Evolutionary conservation across 2,888 invertebrate genomes (phyloP), one percentile per base, ranked within the genome.

Genomic region (Aleiodes testaceus): DNA sequence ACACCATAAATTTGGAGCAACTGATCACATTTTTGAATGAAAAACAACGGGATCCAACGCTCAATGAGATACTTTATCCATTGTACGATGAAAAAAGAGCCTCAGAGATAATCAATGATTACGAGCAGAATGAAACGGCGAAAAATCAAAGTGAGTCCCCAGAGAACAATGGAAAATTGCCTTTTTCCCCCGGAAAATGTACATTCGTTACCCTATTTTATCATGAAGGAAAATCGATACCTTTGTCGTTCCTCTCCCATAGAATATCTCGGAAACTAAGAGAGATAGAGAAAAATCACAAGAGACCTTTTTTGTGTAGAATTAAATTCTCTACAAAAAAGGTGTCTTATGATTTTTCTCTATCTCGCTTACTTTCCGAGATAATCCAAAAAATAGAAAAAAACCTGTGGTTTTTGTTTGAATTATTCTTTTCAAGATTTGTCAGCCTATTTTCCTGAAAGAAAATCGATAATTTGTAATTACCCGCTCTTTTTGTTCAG

Each of bases 1-100:
- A 97, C 79, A 93, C 93, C 75, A 95, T 98, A 79, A 94, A 92
- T 81, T 84, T 96, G 81, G 93, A 93, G 1, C 97, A 97, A 87
- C 92, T 98, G 81, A 94, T 98, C 68, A 93, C 93, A 83, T 98
- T 98, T 88, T 89, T 98, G 84, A 98, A 98, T 87, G 97, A 98
- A 88, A 97, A 97, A 87, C 99, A 99, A 88, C 91, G 99, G 72
- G 99, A 99, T 90, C 99, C 99, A 3, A 92, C 99, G 42, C 91
- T 99, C 77, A 99, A 99, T 89, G 99, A 99, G 91, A 99, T 99
- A 87, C 91, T 99, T 65, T 99, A 97, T 89, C 99, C 99, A 2
- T 91, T 98, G 73, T 99, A 98, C 85, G 97, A 99, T 84, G 95
- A 96, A 81, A 97, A 96, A 87, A 91, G 99, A 83, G 97, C 97